Percentiles rank a stretch among this genome's conserved stretches.
Conservation (phyloP, 2,888 invertebrate genomes). For the Cephus rjabovi region DNA sequence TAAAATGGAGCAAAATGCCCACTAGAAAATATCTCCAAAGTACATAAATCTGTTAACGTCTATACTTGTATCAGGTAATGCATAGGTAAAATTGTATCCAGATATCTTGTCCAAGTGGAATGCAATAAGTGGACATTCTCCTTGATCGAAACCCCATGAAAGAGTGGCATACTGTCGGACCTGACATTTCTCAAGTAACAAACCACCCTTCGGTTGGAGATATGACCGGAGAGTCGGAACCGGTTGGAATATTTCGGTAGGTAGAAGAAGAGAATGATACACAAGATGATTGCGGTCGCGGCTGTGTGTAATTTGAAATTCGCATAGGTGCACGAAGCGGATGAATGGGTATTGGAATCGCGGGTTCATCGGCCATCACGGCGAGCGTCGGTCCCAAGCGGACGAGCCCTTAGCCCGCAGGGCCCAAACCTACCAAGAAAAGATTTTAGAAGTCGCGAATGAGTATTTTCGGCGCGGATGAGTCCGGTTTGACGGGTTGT, state of each 20-base stretch:
- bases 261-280: slow-evolving; percentile 13
- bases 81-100: background rate
- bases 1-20: background rate
- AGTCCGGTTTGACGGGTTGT: slow-evolving; percentile 58
- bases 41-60: background rate
- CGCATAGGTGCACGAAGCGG: background rate
- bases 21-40: background rate
- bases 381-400: background rate
- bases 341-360: background rate
- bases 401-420: background rate
- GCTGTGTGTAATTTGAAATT: background rate
- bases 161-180: background rate
- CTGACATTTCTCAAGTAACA: background rate
- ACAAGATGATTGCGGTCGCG: slow-evolving; percentile 24
- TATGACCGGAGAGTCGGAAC: slow-evolving; percentile 22
- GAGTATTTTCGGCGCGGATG: slow-evolving; percentile 45
- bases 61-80: background rate
- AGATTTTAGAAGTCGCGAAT: slow-evolving; percentile 18
- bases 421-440: background rate
- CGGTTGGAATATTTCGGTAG: slow-evolving; percentile 36
- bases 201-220: background rate
- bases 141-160: background rate
- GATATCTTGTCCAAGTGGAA: background rate
- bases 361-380: background rate
- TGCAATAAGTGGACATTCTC: background rate